Conservation (phyloP, 2,888 invertebrate genomes). For the Vandiemenella viatica region DNA sequence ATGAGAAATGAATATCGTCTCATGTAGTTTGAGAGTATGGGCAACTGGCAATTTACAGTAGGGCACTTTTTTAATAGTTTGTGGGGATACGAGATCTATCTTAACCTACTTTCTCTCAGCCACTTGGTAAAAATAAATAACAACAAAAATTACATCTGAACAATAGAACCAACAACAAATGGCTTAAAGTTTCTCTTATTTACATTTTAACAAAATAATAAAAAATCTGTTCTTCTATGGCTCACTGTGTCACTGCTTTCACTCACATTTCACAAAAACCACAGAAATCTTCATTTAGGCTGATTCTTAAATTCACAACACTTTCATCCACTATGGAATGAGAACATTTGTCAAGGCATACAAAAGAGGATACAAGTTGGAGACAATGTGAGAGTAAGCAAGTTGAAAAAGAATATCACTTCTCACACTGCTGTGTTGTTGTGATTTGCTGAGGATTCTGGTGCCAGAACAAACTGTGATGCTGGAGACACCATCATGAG, state of each 20-base stretch:
- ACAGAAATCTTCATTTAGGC: neutral
- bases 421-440: conserved; percentile 16
- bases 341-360: too few species aligned
- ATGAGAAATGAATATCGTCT: conserved; percentile 1
- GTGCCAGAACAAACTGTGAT: conserved; percentile 24
- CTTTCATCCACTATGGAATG: too few species aligned
- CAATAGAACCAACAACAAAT: conserved; percentile 7
- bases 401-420: too few species aligned
- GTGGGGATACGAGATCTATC: conserved; percentile 12
- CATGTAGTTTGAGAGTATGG: neutral
- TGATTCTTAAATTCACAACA: too few species aligned
- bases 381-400: too few species aligned
- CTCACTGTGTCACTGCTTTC: neutral
- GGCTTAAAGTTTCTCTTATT: conserved; percentile 8
- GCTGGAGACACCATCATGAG: conserved; percentile 45
- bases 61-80: neutral
- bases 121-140: conserved; percentile 13
- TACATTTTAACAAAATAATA: neutral
- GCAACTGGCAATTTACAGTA: neutral
- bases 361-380: too few species aligned
- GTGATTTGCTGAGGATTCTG: conserved; percentile 14
- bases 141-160: conserved; percentile 8
- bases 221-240: neutral
- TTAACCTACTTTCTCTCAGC: conserved; percentile 8
- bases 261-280: neutral